These are phyloP conservation scores for Pangasianodon gigas DNA, from an alignment of 2,113 vertebrate species.

Conservation along the genomic window DNA sequence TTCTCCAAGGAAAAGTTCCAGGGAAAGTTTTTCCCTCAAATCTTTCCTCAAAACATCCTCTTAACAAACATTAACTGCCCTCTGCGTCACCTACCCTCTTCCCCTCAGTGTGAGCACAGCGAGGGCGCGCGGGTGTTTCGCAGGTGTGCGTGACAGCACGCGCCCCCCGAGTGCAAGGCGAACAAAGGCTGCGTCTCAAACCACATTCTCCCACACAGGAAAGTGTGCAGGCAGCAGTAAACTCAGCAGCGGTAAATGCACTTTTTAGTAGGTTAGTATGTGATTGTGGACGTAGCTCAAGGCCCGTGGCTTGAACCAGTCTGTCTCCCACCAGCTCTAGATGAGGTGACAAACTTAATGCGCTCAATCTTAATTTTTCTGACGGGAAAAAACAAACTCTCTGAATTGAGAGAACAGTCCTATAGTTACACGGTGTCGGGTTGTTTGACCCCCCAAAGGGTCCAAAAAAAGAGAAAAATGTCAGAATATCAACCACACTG, in stretches of 20 bases:
- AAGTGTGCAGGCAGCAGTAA: not conserved
- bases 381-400: not conserved
- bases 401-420: not conserved
- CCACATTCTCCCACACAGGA: not conserved
- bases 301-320: not conserved
- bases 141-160: slow-evolving; percentile 65
- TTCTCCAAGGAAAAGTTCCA: not conserved
- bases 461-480: not conserved
- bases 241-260: not conserved
- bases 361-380: not conserved
- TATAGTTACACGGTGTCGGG: not conserved
- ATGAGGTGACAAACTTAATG: not conserved
- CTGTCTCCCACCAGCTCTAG: not conserved
- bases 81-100: not conserved
- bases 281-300: not conserved
- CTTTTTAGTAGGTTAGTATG: not conserved
- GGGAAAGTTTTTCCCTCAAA: not conserved
- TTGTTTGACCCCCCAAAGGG: not conserved
- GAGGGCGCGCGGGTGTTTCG: slow-evolving; percentile 42
- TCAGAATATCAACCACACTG: not conserved
- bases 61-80: not conserved
- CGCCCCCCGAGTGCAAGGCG: slow-evolving; percentile 23
- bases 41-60: slow-evolving; percentile 1
- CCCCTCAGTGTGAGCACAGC: not conserved
- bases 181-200: slow-evolving; percentile 44